Evolutionary conservation across 2,113 vertebrate genomes (phyloP), one percentile per base, ranked within the genome.

Genomic region (Falco punctatus): DNA sequence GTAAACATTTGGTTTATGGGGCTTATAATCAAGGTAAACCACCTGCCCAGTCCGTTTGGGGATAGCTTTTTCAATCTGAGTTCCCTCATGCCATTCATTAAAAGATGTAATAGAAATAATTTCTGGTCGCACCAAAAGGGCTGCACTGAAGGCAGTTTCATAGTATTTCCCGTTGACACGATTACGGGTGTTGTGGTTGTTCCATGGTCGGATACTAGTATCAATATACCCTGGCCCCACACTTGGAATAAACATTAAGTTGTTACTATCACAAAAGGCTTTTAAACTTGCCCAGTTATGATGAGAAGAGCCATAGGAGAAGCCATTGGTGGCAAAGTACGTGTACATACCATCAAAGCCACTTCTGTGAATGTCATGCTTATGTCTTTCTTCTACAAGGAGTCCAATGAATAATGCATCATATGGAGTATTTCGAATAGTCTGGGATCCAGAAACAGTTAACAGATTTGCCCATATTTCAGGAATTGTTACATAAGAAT

Each of bases 21-120:
- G 99, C 74, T 99, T 97, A 95, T 99, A 99, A 97, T 99, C 99
- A 79, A 99, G 98, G 91, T 99, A 99, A 35, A 98, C 97, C 2
- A 97, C 95, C 58, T 97, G 98, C 73, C 97, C 96, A 48, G 97
- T 98, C 51, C 96, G 98, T 97, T 99, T 99, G 23, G 99, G 99
- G 54, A 99, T 55, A 27, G 99, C 99, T 91, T 98, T 99, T 98
- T 99, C 99, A 88, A 99, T 99, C 93, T 99, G 99, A 46, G 99
- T 99, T 70, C 99, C 99, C 96, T 99, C 99, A 12, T 99, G 99
- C 99, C 99, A 99, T 86, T 99, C 99, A 69, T 99, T 99, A 84
- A 99, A 99, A 33, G 99, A 99, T 2, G 99, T 99, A 71, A 99
- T 98, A 2, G 99, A 99, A 94, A 99, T 98, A 27, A 99, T 97